Base-by-base conservation (phyloP, 2,888 invertebrate species). In the Hydrotaea cyrtoneurina region DNA sequence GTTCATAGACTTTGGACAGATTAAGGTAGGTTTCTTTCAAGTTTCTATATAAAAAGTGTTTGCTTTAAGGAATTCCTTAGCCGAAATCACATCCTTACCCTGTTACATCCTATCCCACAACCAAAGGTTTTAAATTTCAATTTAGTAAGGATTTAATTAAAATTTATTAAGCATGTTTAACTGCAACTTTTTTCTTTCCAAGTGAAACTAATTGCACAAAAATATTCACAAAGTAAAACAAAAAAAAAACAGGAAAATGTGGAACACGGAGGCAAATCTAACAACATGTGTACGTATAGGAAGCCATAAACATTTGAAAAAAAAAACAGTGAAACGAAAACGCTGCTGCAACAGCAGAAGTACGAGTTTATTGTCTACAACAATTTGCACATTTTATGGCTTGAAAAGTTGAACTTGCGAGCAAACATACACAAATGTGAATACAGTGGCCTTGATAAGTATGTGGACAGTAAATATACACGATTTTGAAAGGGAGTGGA, bases 301-400 rank as follows among this genome's bases (percentile, higher is more conserved):
- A 66, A 81, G 57, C 81, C 77, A 77, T 77, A 77, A 81, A 81
- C 71, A 77, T 81, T 77, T 81, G 55, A 43, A 23, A 77, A n/a
- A 15, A 50, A 50, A 50, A 50, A n/a, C 2, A 50, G 13, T 2
- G n/a, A 50, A 50, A 64, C 46, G 21, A 26, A 81, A 77, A 81
- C 53, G 57, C 21, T 46, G 72, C 64, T 73, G 62, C 77, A 64
- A 73, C 72, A 77, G 57, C 26, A 57, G 62, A 23, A 57, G 55
- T 46, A 66, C 39, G 43, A 64, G 50, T 23, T 36, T 72, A 43
- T 77, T 81, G 80, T 81, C 50, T 21, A 64, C 39, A 81, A 77
- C 81, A 77, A 77, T 81, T 81, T 72, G 26, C 21, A 81, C 50
- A 53, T 72, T 77, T 39, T 77, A 72, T 72, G 55, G 53, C 39